A percentile compares a stretch with the other conserved stretches of the same genome.
phyloP scores from a whole-genome alignment of 2,113 vertebrate species.

The Callopanchax toddi region DNA sequence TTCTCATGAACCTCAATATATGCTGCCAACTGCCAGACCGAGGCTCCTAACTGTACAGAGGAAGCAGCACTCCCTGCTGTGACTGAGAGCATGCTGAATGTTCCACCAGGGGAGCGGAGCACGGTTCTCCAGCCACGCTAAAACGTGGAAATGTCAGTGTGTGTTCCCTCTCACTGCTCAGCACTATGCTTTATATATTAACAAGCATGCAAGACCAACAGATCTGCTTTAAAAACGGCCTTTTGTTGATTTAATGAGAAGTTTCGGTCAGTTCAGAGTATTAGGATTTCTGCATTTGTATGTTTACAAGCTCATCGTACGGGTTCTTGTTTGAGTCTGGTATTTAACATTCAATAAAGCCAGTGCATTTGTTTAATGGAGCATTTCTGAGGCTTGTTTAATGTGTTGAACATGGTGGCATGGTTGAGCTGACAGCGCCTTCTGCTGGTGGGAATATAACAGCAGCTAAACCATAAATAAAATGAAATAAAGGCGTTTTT shows the following conservation, averaged over 20 bases:
- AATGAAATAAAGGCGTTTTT: not conserved
- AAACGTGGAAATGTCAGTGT: conserved; percentile 30
- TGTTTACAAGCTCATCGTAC: conserved; percentile 57
- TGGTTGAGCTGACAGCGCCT: conserved; percentile 26
- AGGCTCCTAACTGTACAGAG: conserved; percentile 43
- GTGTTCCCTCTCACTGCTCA: conserved; percentile 47
- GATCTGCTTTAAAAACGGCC: conserved; percentile 56
- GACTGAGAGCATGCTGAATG: conserved; percentile 44
- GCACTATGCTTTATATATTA: conserved; percentile 48
- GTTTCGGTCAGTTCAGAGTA: conserved; percentile 7
- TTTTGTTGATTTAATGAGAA: conserved; percentile 54
- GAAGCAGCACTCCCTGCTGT: conserved; percentile 38
- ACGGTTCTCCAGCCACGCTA: not conserved
- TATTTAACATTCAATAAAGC: conserved; percentile 74
- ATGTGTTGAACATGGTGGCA: not conserved
- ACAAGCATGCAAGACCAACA: conserved; percentile 68
- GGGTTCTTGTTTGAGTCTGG: conserved; percentile 65
- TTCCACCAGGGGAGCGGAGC: conserved; percentile 24
- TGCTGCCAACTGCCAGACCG: conserved; percentile 44
- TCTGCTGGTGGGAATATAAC: conserved; percentile 43
- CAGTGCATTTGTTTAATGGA: conserved; percentile 63
- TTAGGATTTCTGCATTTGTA: conserved; percentile 54
- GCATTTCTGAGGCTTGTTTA: conserved; percentile 29
- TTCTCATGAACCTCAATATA: conserved; percentile 30
- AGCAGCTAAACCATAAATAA: not conserved